Evolutionary conservation across 2,888 invertebrate species (phyloP), one percentile per base, ranked within the genome.

Genomic region (Ophion obscuratus): DNA sequence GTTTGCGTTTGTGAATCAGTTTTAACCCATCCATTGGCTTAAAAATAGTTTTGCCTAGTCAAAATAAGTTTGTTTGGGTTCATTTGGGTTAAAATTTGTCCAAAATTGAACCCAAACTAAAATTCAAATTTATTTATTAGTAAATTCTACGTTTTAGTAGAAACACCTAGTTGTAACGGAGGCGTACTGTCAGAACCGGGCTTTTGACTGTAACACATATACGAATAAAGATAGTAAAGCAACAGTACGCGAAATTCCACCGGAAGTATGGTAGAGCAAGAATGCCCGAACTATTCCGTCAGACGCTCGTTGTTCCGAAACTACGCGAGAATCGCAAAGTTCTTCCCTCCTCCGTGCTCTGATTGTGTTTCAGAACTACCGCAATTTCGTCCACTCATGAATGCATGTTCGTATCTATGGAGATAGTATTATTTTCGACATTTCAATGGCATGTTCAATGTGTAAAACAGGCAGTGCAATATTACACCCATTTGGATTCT

Each of bases 231-330:
- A 68, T 27, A 57, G 40, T 17, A 24, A 70, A 36, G n/a, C 20
- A 44, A 27, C 59, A 68, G 81, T 31, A 68, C 47, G 24, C 24
- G 40, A 85, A 82, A 85, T 82, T 79, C 75, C 82, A 75, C 70
- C n/a, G 11, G 70, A 67, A 70, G 67, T 67, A 77, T 61, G 61
- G 61, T 57, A 40, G 68, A 36, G 20, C 85, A 79, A 79, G 77
- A 82, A 85, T 85, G 75, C 61, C 78, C 70, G 44, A 81, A 85
- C 82, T 79, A 74, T 81, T 70, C 53, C 75, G 82, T 71, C 85
- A 82, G 82, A 79, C 78, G 78, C 77, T 78, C 66, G 64, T 53
- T 62, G 57, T 74, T 76, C 75, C 14, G 17, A 57, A 31, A 47
- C 66, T 53, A 62, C 36, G 61, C 27, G 77, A 81, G 53, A 71